These are phyloP conservation scores for Zosterops pallidus DNA, from an alignment of 2,113 vertebrate species.

Conservation along the genomic window DNA sequence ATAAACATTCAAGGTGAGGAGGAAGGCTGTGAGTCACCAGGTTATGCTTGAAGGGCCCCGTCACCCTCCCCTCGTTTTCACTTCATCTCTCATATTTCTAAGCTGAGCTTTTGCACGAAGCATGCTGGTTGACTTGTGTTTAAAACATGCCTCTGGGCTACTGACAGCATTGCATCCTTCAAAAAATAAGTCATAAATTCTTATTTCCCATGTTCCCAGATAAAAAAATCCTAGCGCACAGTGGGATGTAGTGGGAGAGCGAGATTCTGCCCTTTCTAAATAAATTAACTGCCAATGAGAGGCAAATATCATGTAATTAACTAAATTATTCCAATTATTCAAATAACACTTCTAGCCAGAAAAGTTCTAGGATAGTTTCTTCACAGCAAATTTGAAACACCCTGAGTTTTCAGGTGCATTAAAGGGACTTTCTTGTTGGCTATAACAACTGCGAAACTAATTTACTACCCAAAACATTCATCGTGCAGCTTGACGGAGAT, in stretches of 20 bases:
- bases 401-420: not conserved
- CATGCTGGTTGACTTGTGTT: not conserved
- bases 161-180: not conserved
- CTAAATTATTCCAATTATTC: not conserved
- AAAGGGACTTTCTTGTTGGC: not conserved
- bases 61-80: not conserved
- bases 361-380: not conserved
- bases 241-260: not conserved
- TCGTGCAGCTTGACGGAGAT: not conserved
- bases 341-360: not conserved
- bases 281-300: not conserved
- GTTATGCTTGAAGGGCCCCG: not conserved
- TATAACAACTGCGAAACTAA: not conserved
- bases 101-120: not conserved
- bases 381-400: not conserved
- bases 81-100: not conserved
- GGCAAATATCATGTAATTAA: not conserved
- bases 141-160: not conserved
- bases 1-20: not conserved
- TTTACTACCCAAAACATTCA: not conserved
- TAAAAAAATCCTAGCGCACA: not conserved
- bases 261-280: not conserved
- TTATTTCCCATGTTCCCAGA: not conserved
- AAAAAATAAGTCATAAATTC: not conserved
- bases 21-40: conserved; percentile 1